Evolutionary conservation across 2,888 invertebrate genomes (phyloP), one percentile per base, ranked within the genome.

Genomic region (Pyralis farinalis): DNA sequence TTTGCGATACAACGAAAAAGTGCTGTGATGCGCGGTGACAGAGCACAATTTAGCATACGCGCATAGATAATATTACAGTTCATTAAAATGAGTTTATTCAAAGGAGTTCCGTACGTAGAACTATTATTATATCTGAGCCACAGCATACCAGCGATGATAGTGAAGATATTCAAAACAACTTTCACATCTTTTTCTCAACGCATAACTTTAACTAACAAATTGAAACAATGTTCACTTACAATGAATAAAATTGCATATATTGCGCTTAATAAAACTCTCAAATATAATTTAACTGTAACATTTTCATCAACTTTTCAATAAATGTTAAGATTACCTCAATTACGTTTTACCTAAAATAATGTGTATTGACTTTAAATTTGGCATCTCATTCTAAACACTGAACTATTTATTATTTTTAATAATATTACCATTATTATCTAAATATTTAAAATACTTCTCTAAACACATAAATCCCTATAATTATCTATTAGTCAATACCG

Each of bases 311-410:
- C 84, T 86, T 83, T 84, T 86, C 68, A 85, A 85, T 86, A 85
- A 84, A 84, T 71, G 85, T 84, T 83, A 85, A 81, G 82, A 82
- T 85, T 85, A 84, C 71, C 72, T 85, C 83, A 84, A 79, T 86
- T 86, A 87, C 70, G 68, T 73, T 90, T 90, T 90, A 90, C 90
- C 90, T 91, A 88, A 88, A 86, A 84, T 90, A 90, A 89, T 81
- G 82, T 83, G 91, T 92, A 91, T 91, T 91, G 91, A 92, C 92
- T 91, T 91, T 90, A 84, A 86, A 91, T 92, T 92, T 92, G 91
- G 92, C 92, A 91, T 85, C 87, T 88, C 85, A 76, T 83, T 76
- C 87, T 88, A 88, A 85, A 88, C 87, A 87, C 84, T 80, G 86
- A 87, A 82, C 85, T 84, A 84, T 77, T 79, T 71, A 68, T 68